Evolutionary conservation across 2,797 vertebrate genomes (phyloP).

Genomic region (Propithecus perrieri): DNA sequence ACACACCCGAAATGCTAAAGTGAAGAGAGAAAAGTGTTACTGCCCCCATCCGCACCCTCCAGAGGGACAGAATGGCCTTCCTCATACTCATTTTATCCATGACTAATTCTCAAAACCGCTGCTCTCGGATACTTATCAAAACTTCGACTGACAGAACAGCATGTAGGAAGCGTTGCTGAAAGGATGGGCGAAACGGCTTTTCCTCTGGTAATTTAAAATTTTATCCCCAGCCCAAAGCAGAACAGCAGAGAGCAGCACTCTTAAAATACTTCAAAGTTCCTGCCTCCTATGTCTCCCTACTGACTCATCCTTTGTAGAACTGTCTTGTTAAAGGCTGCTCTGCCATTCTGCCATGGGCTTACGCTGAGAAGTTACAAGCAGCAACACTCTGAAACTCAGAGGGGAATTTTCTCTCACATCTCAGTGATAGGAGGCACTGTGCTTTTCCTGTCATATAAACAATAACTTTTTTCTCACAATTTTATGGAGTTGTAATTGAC

Average conservation of each 20-base stretch:
- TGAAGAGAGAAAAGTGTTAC: neutral
- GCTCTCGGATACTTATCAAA: neutral
- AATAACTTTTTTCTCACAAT: neutral
- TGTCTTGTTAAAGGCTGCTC: neutral
- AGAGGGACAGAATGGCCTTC: neutral
- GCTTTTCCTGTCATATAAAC: neutral
- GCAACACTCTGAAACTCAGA: neutral
- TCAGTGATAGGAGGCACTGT: neutral
- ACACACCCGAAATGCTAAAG: neutral
- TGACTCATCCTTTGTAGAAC: neutral
- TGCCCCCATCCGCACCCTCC: neutral
- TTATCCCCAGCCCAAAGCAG: neutral
- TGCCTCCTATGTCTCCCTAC: neutral
- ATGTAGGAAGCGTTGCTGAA: neutral
- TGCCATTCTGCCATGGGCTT: neutral
- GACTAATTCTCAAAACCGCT: neutral
- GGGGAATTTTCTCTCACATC: neutral
- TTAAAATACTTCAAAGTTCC: neutral
- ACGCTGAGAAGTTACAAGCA: neutral
- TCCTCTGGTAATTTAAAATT: neutral
- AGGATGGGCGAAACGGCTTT: neutral
- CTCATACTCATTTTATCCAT: neutral
- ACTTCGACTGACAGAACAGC: neutral
- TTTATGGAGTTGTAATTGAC: neutral
- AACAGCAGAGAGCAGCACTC: neutral